Percentiles rank a stretch among this genome's conserved stretches.
Conservation (phyloP, 2,888 invertebrate species). For the Leucozona laternaria region DNA sequence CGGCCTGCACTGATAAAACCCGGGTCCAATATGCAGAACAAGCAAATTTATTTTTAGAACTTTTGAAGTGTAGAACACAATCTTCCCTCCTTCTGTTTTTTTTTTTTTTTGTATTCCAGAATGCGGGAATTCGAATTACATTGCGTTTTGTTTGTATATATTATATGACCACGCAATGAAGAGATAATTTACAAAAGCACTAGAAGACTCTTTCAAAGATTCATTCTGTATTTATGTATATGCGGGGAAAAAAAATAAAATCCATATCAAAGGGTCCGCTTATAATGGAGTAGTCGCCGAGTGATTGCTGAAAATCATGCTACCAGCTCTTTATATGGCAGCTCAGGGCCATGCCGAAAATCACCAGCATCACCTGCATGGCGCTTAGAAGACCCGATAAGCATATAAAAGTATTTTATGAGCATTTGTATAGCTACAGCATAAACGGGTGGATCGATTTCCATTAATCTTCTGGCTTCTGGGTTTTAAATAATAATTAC, state of each 20-base stretch:
- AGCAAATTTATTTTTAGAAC: conserved; percentile 67
- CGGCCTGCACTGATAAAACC: conserved; percentile 56
- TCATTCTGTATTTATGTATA: neutral
- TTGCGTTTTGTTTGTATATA: conserved; percentile 36
- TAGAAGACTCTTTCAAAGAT: neutral
- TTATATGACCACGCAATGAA: conserved; percentile 29
- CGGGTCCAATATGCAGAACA: conserved; percentile 50
- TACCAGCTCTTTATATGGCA: neutral
- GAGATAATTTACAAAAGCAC: conserved; percentile 48
- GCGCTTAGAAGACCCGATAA: neutral
- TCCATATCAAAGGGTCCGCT: conserved; percentile 66
- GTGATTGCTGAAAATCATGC: conserved; percentile 41
- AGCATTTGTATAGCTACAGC: neutral
- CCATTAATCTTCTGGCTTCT: no score
- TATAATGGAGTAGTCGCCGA: conserved; percentile 31
- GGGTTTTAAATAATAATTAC: no score
- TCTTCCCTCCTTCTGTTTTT: conserved; percentile 34
- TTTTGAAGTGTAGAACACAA: conserved; percentile 28
- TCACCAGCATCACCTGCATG: neutral
- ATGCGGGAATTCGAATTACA: conserved; percentile 17
- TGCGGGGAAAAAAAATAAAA: conserved; percentile 3
- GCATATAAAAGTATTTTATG: no score
- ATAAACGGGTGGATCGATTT: neutral
- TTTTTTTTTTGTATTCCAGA: neutral
- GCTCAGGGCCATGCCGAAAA: neutral